Evolutionary conservation across 2,113 vertebrate genomes (phyloP).

Genomic region (Campylorhamphus procurvoides): DNA sequence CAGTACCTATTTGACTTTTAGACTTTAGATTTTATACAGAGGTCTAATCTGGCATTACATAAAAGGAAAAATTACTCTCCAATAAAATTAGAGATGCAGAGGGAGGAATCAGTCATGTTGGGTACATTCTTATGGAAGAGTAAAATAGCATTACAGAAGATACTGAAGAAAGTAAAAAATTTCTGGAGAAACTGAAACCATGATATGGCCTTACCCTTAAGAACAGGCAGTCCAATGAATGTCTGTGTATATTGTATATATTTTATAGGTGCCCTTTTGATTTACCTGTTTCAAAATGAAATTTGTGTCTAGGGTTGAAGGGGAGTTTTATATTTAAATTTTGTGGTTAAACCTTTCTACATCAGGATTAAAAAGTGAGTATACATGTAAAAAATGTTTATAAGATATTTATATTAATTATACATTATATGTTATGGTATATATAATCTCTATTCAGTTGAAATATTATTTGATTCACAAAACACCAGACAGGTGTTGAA

Average conservation of each 20-base stretch:
- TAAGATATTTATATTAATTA: neutral
- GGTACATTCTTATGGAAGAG: neutral
- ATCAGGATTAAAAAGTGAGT: neutral
- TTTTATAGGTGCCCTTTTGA: neutral
- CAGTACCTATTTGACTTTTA: neutral
- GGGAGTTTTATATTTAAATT: neutral
- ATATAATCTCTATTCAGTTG: neutral
- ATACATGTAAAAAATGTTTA: neutral
- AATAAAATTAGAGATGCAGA: neutral
- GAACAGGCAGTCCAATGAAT: neutral
- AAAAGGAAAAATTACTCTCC: neutral
- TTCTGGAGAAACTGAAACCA: neutral
- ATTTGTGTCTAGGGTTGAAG: neutral
- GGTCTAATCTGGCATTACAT: neutral
- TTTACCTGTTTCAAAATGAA: neutral
- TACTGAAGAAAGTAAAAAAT: neutral
- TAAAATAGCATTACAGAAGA: neutral
- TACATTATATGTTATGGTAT: neutral
- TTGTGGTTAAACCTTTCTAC: neutral
- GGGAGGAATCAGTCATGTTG: neutral
- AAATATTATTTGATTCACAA: neutral
- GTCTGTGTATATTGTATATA: neutral
- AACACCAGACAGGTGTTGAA: neutral
- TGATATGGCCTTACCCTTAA: neutral
- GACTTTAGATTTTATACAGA: neutral